Evolutionary conservation across 2,113 vertebrate genomes (phyloP), one percentile per base, ranked within the genome.

Genomic region (Tragelaphus imberbis): DNA sequence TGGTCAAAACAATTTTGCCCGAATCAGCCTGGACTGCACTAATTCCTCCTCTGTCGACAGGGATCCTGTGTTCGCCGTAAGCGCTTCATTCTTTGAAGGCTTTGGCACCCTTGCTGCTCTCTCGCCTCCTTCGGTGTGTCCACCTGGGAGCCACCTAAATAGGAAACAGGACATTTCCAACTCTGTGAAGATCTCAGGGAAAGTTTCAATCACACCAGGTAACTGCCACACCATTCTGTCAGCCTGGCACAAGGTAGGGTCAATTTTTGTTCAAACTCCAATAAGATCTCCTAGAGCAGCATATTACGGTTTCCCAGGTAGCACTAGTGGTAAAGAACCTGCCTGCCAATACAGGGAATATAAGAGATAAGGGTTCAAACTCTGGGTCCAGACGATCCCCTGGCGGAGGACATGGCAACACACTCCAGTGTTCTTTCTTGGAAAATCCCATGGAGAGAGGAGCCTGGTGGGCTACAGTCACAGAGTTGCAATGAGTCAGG

Each of bases 161-260:
- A 99, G 98, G 98, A 99, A 99, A 97, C 99, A 99, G 85, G 99
- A 99, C 95, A 99, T 99, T 98, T 99, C 99, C 63, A 99, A 98
- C 98, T 99, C 99, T 6, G 99, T 99, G 98, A 99, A 99, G 98
- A 99, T 99, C 98, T 99, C 99, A 2, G 99, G 99, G 96, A 99
- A 98, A 33, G 99, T 99, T 68, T 99, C 99, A 36, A 99, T 99
- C 2, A 99, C 99, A 1, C 27, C 68, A 71, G 6, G n/a, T 68
- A 68, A 71, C 17, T 23, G n/a, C n/a, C 19, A 23, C 68, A 71
- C 99, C 99, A 21, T 99, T 97, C 99, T 99, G 97, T 99, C 99
- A 23, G 99, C 99, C 40, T 99, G 98, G 98, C 99, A 99, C 97
- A 99, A 98, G 4, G 99, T 99, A 13, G 99, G 99, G 98, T 99